These are phyloP conservation scores for Rhingia rostrata DNA, from an alignment of 2,888 invertebrate genomes.

Conservation along the genomic window DNA sequence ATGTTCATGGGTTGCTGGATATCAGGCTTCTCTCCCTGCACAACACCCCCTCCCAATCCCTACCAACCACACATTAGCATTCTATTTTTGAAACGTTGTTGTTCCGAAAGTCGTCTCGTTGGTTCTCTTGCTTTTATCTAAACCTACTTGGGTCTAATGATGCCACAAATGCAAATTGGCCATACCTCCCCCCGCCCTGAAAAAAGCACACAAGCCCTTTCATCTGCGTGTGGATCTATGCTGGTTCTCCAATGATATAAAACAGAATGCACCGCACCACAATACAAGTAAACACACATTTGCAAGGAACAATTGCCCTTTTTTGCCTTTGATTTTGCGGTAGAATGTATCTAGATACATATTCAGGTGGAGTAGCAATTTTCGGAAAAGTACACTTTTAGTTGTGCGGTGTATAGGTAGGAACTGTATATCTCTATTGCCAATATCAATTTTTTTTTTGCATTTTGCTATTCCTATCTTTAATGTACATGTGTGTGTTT, in stretches of 20 bases:
- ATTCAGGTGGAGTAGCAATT: slow-evolving; percentile 35
- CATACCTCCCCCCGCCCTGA: slow-evolving; percentile 18
- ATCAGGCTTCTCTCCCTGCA: too few relatives aligned
- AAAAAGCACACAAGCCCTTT: slow-evolving; percentile 22
- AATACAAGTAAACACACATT: slow-evolving; percentile 19
- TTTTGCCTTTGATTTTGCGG: slow-evolving; percentile 19
- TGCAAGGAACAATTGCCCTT: slow-evolving; percentile 48
- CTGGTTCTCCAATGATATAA: slow-evolving; percentile 40
- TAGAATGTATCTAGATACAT: neutral
- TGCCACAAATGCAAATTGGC: slow-evolving; percentile 69
- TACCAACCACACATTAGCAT: slow-evolving; percentile 49
- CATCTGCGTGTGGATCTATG: neutral
- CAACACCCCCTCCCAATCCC: too few relatives aligned
- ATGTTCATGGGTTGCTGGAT: slow-evolving; percentile 21
- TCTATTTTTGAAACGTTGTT: slow-evolving; percentile 50
- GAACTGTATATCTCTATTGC: slow-evolving; percentile 1
- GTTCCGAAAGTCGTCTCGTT: slow-evolving; percentile 39
- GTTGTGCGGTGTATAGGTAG: neutral
- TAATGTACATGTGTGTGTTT: neutral
- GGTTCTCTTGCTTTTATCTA: slow-evolving; percentile 56
- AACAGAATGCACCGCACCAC: slow-evolving; percentile 47
- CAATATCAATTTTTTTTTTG: slow-evolving; percentile 23
- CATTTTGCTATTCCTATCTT: slow-evolving; percentile 27
- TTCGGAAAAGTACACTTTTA: slow-evolving; percentile 25
- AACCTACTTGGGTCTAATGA: slow-evolving; percentile 67